Evolutionary conservation across 2,888 invertebrate genomes (phyloP).

Genomic region (Drosophila bunnanda): DNA sequence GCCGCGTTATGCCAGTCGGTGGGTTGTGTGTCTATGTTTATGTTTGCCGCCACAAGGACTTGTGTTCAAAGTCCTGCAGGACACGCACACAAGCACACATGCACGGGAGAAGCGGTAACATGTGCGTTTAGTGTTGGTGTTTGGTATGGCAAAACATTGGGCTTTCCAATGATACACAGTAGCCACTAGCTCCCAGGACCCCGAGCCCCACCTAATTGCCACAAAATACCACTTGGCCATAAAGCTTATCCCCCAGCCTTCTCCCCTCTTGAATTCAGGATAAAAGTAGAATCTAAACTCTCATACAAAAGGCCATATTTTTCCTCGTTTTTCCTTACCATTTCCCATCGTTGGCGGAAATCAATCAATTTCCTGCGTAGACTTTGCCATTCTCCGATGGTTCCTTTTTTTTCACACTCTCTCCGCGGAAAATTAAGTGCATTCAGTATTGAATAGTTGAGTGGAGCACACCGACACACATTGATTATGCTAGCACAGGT

Average conservation of each 20-base stretch:
- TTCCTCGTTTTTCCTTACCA: slow-evolving; percentile 31
- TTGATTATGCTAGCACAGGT: slow-evolving; percentile 23
- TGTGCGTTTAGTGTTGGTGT: slow-evolving; percentile 39
- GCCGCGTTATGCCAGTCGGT: slow-evolving; percentile 35
- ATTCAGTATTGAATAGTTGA: slow-evolving; percentile 21
- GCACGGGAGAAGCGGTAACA: slow-evolving; percentile 9
- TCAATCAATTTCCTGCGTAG: slow-evolving; percentile 77
- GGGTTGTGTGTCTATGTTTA: slow-evolving; percentile 67
- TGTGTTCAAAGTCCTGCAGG: slow-evolving; percentile 42
- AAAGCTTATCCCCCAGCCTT: neutral
- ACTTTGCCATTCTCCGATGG: slow-evolving; percentile 53
- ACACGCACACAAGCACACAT: slow-evolving; percentile 24
- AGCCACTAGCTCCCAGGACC: slow-evolving; percentile 5
- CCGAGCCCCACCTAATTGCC: slow-evolving; percentile 22
- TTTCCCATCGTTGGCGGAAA: slow-evolving; percentile 55
- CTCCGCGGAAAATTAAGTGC: slow-evolving; percentile 16
- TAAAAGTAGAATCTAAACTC: slow-evolving; percentile 4
- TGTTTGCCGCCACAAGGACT: slow-evolving; percentile 54
- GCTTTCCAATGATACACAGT: slow-evolving; percentile 39
- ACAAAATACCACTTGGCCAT: neutral
- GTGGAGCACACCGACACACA: slow-evolving; percentile 13
- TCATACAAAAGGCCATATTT: slow-evolving; percentile 32
- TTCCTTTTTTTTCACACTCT: slow-evolving; percentile 18
- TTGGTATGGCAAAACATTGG: slow-evolving; percentile 50
- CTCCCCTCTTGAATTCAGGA: neutral